Evolutionary conservation across 2,888 invertebrate genomes (phyloP), one percentile per base, ranked within the genome.

Genomic region (Opisthograptis luteolata): DNA sequence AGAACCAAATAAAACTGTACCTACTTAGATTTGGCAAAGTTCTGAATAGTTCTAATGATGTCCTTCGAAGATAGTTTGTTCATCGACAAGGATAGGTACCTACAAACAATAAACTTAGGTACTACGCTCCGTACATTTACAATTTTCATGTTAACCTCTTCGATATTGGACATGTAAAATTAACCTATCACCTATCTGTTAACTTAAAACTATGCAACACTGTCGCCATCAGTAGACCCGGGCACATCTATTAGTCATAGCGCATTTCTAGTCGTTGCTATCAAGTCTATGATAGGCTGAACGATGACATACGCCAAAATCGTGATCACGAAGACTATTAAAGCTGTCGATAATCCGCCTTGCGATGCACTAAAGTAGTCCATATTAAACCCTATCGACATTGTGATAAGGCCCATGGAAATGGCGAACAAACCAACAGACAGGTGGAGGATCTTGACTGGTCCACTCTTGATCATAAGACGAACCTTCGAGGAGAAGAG

Each of bases 401-500:
- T 80, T 0, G 89, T 79, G 0, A 87, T 72, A 60, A 93, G 92
- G 0, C 93, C 93, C 73, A 92, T 82, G 6, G 79, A 70, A 22
- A 92, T 71, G 1, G 92, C 88, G 34, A 83, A 75, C 7, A 91
- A 73, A 6, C 92, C 93, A 1, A 92, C 77, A n/a, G 89, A 76
- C 48, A 92, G 79, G 68, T 93, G 93, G 7, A 88, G 52, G 6
- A 92, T 87, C 60, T 92, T 92, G 12, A 87, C 62, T 0, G 88
- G 81, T 10, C 91, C 87, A 22, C 89, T 91, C 47, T 84, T 86
- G 49, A 92, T 69, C 60, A 80, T 67, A 30, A 91, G 67, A 0
- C 91, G 84, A 2, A 92, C 83, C 66, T 89, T 89, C 8, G 84
- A 70, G 0, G 92, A 92, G 70, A 91, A 92, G 13, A 92, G 73